Evolutionary conservation across 2,113 vertebrate genomes (phyloP).

Genomic region (Neodon shergylaensis): DNA sequence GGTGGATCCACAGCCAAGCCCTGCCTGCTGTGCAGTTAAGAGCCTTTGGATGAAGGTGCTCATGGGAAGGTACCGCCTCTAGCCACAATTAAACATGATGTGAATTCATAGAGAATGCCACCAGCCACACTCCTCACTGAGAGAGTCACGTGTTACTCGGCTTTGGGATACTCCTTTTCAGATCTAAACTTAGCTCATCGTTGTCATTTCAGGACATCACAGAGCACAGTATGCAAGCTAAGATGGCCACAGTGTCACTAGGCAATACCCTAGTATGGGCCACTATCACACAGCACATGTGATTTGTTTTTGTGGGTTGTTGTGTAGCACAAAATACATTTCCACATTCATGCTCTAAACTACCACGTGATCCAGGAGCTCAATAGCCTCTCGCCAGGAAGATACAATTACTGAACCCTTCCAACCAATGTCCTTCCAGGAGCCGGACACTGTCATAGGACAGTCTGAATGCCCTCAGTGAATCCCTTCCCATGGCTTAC

Average conservation of each 20-base stretch:
- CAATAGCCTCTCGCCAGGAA: neutral
- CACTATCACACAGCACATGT: neutral
- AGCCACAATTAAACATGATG: neutral
- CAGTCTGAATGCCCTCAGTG: neutral
- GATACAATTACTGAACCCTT: neutral
- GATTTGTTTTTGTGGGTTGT: neutral
- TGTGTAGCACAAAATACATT: neutral
- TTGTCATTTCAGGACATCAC: neutral
- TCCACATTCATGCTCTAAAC: neutral
- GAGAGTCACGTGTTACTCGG: neutral
- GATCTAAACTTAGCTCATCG: too few relatives aligned
- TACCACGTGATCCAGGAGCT: neutral
- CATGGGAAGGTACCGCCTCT: rapidly evolving
- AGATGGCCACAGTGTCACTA: neutral
- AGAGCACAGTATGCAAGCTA: neutral
- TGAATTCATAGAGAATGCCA: neutral
- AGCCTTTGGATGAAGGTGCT: neutral
- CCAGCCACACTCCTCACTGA: neutral
- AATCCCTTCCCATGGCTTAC: neutral
- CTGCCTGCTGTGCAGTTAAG: neutral
- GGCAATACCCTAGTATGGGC: neutral
- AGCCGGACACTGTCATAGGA: neutral
- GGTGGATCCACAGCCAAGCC: too few relatives aligned
- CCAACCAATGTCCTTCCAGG: neutral
- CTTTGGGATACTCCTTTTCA: neutral